phyloP scores from a whole-genome alignment of 2,113 vertebrate genomes.

The Cryptomyrus ogoouensis region DNA sequence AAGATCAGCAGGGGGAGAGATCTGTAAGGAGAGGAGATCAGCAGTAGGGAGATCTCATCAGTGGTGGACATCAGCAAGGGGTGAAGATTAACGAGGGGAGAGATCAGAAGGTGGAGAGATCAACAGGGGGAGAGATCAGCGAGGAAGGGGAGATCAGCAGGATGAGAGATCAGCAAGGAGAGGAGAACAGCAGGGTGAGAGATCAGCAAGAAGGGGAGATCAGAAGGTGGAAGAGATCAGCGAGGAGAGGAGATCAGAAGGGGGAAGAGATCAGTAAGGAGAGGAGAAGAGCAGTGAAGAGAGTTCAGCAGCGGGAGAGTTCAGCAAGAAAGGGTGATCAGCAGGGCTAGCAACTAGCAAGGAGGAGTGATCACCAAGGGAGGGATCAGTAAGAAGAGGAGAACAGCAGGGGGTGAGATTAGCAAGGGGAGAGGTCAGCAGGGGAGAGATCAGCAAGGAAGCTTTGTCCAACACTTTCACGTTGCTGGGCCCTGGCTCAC shows the following conservation, averaged over 20 bases:
- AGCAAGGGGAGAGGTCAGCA: background rate
- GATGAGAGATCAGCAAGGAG: background rate
- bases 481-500: background rate
- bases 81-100: conserved; percentile 13
- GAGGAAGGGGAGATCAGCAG: conserved; percentile 22
- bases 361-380: background rate
- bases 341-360: too few species aligned
- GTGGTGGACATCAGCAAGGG: background rate
- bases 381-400: background rate
- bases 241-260: background rate
- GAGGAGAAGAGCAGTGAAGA: background rate
- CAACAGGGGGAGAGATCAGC: background rate
- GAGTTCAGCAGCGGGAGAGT: background rate
- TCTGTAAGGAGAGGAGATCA: background rate
- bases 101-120: conserved; percentile 22
- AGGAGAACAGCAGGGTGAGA: background rate
- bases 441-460: conserved; percentile 24
- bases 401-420: background rate
- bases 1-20: background rate
- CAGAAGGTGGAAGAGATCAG: background rate
- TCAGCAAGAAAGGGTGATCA: conserved; percentile 11
- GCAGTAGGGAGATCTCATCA: background rate
- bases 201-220: conserved; percentile 23
- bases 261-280: background rate
- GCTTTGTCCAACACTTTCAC: background rate